A percentile compares a stretch with the other conserved stretches of the same genome.
Evolutionary conservation across 1,140 invertebrate species (phyloP).

Genomic region (Pissodes strobi): DNA sequence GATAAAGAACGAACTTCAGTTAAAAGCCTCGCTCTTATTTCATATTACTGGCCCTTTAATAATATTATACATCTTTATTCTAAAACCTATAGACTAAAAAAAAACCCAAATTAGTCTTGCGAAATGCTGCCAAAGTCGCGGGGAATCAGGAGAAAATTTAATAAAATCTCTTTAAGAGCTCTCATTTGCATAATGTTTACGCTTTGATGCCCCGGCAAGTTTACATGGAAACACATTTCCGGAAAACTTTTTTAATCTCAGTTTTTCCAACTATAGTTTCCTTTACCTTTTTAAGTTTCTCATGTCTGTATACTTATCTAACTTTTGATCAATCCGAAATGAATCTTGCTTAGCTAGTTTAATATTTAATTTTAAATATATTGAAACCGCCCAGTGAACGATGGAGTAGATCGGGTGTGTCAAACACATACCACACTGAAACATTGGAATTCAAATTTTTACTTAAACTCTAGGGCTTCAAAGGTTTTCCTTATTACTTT

Average conservation of each 20-base stretch:
- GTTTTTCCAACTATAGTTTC: constrained; percentile 34
- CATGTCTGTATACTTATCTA: background rate
- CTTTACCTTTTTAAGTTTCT: constrained; percentile 2
- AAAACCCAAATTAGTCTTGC: constrained; percentile 4
- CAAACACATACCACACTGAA: too few species aligned
- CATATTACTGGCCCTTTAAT: too few species aligned
- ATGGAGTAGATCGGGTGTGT: too few species aligned
- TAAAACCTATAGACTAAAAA: too few species aligned
- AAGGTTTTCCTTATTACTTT: too few species aligned
- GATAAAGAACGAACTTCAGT: too few species aligned
- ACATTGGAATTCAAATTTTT: too few species aligned
- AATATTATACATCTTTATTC: background rate
- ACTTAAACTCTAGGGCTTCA: too few species aligned
- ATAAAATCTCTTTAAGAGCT: constrained; percentile 28
- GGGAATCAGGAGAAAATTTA: constrained; percentile 27
- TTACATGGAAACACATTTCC: constrained; percentile 27
- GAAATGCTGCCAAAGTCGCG: constrained; percentile 11
- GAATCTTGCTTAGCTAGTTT: too few species aligned
- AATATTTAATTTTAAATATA: too few species aligned
- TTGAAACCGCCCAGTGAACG: too few species aligned
- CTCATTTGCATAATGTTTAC: constrained; percentile 31
- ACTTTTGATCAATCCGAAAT: constrained; percentile 20
- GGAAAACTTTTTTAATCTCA: constrained; percentile 34
- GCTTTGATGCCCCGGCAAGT: constrained; percentile 33
- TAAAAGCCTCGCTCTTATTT: too few species aligned